These are phyloP conservation scores for Trematomus loennbergii DNA, from an alignment of 2,113 vertebrate genomes.

Conservation along the genomic window DNA sequence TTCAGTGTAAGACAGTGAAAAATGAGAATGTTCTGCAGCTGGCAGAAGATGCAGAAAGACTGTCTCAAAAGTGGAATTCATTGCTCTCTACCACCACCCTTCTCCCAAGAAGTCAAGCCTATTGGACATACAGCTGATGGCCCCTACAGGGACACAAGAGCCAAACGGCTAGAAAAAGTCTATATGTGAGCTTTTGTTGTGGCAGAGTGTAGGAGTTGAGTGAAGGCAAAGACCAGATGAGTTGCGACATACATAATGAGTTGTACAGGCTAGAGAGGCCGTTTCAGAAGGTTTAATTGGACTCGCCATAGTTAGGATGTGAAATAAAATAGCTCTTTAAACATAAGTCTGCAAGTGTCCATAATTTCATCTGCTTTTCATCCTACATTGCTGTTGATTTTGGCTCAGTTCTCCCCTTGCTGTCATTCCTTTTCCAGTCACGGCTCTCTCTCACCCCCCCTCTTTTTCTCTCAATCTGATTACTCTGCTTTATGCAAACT, in stretches of 20 bases:
- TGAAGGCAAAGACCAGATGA: constrained; percentile 21
- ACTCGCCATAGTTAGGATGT: constrained; percentile 17
- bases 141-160: constrained; percentile 37
- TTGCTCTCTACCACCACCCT: background rate
- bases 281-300: constrained; percentile 24
- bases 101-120: constrained; percentile 39
- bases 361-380: constrained; percentile 5
- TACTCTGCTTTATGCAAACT: constrained; percentile 76
- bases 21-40: constrained; percentile 2
- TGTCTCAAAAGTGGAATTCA: constrained; percentile 12
- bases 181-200: constrained; percentile 31
- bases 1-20: background rate
- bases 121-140: constrained; percentile 35
- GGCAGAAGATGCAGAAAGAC: constrained; percentile 8
- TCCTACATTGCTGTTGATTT: constrained; percentile 18
- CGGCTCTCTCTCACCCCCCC: constrained; percentile 5
- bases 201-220: constrained; percentile 43
- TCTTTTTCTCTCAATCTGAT: constrained; percentile 56
- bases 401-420: background rate
- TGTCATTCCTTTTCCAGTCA: constrained; percentile 16
- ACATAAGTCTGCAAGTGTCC: background rate
- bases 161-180: constrained; percentile 19
- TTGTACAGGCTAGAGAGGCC: background rate
- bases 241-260: constrained; percentile 3
- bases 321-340: background rate